phyloP scores from a whole-genome alignment of 2,113 vertebrate species.

The Oncorhynchus masou region DNA sequence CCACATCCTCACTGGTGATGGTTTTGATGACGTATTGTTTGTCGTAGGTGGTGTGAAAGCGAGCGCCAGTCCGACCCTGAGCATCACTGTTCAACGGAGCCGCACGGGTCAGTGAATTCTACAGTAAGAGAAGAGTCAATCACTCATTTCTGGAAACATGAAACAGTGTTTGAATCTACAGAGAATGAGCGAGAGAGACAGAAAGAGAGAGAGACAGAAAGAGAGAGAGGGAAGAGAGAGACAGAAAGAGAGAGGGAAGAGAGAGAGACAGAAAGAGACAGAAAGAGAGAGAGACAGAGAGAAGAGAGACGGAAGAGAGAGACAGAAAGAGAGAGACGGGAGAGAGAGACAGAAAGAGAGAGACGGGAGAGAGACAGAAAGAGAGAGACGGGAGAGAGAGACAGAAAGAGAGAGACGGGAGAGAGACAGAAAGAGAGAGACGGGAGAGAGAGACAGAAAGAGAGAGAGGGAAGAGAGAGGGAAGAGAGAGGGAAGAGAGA shows the following conservation, averaged over 20 bases:
- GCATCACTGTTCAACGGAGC: conserved; percentile 93
- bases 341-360: no score
- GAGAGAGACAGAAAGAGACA: no score
- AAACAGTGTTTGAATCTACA: background rate
- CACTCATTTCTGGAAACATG: no score
- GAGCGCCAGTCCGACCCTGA: conserved; percentile 92
- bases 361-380: no score
- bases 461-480: background rate
- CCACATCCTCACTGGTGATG: conserved; percentile 97
- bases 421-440: background rate
- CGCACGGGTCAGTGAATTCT: conserved; percentile 96
- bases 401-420: no score
- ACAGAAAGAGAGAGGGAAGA: no score
- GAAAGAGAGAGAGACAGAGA: no score
- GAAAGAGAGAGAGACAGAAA: background rate
- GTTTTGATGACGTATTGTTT: conserved; percentile 97
- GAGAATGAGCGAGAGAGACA: background rate
- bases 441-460: background rate
- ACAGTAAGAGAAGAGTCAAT: conserved; percentile 37
- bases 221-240: no score
- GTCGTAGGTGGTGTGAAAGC: conserved; percentile 95
- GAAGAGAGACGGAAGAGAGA: no score
- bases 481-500: no score
- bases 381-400: no score
- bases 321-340: no score